These are phyloP conservation scores for Enteromius mattozi DNA, from an alignment of 2,797 vertebrate species.

Conservation along the genomic window DNA sequence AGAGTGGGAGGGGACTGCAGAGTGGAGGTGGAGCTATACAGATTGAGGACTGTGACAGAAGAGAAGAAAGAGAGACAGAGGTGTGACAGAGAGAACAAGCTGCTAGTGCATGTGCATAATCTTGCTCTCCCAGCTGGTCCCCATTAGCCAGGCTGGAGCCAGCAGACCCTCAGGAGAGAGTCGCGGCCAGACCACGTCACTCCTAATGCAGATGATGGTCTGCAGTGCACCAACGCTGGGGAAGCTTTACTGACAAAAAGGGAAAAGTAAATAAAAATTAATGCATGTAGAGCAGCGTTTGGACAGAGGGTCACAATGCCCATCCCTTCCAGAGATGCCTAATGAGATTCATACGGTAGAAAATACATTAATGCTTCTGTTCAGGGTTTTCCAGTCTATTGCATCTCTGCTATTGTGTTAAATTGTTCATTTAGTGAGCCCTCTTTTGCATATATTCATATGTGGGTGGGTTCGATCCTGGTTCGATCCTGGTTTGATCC, in stretches of 20 bases:
- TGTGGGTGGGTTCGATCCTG: not conserved
- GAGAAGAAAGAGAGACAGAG: slow-evolving; percentile 51
- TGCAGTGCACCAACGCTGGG: slow-evolving; percentile 65
- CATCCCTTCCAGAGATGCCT: not conserved
- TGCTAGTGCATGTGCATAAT: slow-evolving; percentile 44
- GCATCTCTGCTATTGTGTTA: not conserved
- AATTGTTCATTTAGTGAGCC: not conserved
- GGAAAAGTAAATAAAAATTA: slow-evolving; percentile 39
- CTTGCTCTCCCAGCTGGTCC: slow-evolving; percentile 75
- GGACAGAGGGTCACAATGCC: slow-evolving; percentile 49
- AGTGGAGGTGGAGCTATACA: not conserved
- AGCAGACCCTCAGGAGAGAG: slow-evolving; percentile 63
- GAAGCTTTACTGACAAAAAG: slow-evolving; percentile 55
- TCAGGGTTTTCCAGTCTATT: not conserved
- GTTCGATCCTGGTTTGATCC: not conserved
- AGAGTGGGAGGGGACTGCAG: not conserved
- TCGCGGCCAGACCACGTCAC: slow-evolving; percentile 71
- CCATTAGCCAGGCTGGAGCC: slow-evolving; percentile 76
- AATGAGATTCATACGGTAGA: slow-evolving; percentile 40
- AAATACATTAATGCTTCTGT: slow-evolving; percentile 41
- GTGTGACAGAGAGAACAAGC: slow-evolving; percentile 24
- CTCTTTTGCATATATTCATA: not conserved
- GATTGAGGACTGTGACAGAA: slow-evolving; percentile 45
- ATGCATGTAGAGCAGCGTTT: slow-evolving; percentile 45
- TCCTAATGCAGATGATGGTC: slow-evolving; percentile 71